Evolutionary conservation across 2,113 vertebrate species (phyloP).

Genomic region (Chloebia gouldiae): DNA sequence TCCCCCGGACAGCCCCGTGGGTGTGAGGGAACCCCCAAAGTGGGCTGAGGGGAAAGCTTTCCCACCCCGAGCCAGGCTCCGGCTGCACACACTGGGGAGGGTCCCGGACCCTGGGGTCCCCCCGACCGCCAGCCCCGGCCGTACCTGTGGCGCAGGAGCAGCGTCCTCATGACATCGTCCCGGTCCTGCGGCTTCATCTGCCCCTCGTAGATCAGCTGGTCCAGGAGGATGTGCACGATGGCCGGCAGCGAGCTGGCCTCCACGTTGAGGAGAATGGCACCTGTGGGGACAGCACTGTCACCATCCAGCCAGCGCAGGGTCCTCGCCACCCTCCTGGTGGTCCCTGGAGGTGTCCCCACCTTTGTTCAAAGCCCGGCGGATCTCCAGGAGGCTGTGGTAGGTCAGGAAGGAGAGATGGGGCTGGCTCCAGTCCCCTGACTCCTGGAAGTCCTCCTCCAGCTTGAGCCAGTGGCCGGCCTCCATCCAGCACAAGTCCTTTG

Average conservation of each 20-base stretch:
- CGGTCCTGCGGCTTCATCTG: conserved; percentile 78
- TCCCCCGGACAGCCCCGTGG: rapidly evolving
- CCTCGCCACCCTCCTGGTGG: background rate
- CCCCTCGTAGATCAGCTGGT: conserved; percentile 78
- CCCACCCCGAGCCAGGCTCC: background rate
- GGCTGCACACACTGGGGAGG: rapidly evolving
- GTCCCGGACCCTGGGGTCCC: rapidly evolving
- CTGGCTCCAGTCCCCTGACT: conserved; percentile 75
- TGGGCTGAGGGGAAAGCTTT: background rate
- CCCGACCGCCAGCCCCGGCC: rapidly evolving
- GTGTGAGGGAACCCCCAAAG: background rate
- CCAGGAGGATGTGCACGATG: conserved; percentile 75
- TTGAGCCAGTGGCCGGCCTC: conserved; percentile 86
- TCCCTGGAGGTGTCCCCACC: conserved; percentile 63
- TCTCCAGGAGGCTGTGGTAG: conserved; percentile 88
- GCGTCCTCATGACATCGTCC: conserved; percentile 71
- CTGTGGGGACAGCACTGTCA: conserved; percentile 56
- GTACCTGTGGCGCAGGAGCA: conserved; percentile 89
- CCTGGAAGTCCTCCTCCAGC: conserved; percentile 85
- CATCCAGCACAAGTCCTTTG: conserved; percentile 81
- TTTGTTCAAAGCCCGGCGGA: conserved; percentile 77
- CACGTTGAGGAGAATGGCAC: conserved; percentile 79
- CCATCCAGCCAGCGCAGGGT: rapidly evolving
- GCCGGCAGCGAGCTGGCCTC: conserved; percentile 75
- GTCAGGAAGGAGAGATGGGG: conserved; percentile 90